phyloP scores from a whole-genome alignment of 2,113 vertebrate species.

The Thalassoma bifasciatum region DNA sequence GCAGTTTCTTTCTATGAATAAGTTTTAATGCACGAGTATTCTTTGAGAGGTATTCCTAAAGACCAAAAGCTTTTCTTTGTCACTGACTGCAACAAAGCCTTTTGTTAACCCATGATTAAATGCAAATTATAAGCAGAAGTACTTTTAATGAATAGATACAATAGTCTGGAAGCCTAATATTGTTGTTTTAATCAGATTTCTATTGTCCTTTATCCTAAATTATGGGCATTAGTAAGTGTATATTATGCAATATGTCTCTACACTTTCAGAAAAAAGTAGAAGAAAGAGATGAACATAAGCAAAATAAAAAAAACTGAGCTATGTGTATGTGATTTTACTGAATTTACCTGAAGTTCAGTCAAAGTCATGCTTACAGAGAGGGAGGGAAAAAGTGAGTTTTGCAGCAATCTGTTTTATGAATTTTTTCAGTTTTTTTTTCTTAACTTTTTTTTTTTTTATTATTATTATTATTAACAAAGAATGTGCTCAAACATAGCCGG shows the following conservation, averaged over 20 bases:
- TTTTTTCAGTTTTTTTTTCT: no score
- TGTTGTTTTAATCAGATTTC: no score
- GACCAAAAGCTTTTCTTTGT: neutral
- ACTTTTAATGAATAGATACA: neutral
- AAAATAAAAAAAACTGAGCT: neutral
- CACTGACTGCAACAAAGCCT: neutral
- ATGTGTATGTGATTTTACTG: neutral
- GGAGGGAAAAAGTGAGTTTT: neutral
- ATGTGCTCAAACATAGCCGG: constrained; percentile 18
- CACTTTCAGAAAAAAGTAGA: no score
- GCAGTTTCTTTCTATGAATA: neutral
- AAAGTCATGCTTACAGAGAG: neutral
- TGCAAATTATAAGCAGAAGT: neutral
- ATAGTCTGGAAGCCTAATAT: neutral
- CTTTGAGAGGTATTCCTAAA: neutral
- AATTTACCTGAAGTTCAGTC: neutral
- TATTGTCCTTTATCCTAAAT: neutral
- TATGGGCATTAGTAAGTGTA: neutral
- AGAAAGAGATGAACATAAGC: neutral
- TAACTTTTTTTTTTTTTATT: no score
- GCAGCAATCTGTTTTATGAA: constrained; percentile 10
- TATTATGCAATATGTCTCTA: neutral
- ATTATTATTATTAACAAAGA: neutral
- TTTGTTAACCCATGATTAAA: neutral
- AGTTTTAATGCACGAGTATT: neutral